Base-by-base conservation (phyloP, 2,888 invertebrate species). In the Deilephila elpenor region DNA sequence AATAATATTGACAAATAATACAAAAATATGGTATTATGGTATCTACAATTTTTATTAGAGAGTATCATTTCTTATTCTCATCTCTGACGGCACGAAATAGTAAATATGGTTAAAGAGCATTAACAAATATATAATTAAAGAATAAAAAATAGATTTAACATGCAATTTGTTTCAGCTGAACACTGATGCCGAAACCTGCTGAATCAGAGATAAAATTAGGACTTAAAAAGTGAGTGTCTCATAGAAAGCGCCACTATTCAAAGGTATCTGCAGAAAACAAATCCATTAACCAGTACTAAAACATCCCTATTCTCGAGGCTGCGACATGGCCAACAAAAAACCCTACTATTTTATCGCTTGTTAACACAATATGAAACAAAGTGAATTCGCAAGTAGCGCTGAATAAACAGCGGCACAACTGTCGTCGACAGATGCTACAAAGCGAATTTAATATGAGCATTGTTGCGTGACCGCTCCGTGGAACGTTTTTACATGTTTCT, bases 371-470 rank as follows among this genome's bases (percentile, higher is more conserved):
- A 67, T 67, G 51, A 67, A 67, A 67, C 67, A 67, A 67, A 51
- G 67, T 67, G 67, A 67, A 67, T 67, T 67, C 67, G 25, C 67
- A 67, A 67, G 67, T 51, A 67, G 64, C 44, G 25, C 67, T 67
- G 67, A 67, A 67, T 67, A 67, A 67, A 67, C 67, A 67, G 67
- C 25, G 25, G 5, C 25, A 67, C 67, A 51, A 67, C 67, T 67
- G 67, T 67, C 67, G 67, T 11, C 67, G 44, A 67, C 67, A 67
- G 67, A 67, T 67, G 67, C 25, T 67, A 67, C 67, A 67, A 67
- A 67, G 67, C 67, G 67, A 67, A 67, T 67, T 67, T 67, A 67
- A 67, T 67, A 67, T 67, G 67, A 67, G 67, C 67, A 67, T 67
- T 67, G 67, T 67, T 67, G 67, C 51, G 67, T 67, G 67, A 51